Evolutionary conservation across 1,140 invertebrate genomes (phyloP), one percentile per base, ranked within the genome.

Genomic region (Saccostrea glomerata): DNA sequence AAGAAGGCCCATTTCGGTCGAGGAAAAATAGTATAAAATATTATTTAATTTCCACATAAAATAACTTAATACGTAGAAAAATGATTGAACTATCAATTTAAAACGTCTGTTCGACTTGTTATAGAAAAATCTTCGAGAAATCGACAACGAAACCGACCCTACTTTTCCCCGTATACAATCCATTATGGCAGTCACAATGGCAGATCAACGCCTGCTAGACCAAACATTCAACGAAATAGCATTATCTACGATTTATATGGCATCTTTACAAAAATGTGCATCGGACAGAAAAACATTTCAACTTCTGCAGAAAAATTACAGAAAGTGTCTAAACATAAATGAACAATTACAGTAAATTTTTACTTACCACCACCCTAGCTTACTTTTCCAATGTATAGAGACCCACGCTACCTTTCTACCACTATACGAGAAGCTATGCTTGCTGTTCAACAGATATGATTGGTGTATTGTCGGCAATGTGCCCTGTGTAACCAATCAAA

Each of bases 391-490:
- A 23, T 11, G 40, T 56, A 25, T 86, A 54, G 36, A 89, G 70
- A 89, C 91, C 91, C 90, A 92, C 92, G 92, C 92, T 91, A 92
- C 90, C 88, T 84, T 88, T 82, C 89, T 30, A 90, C 70, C 90
- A 86, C 88, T 82, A 89, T 88, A 87, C 85, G 85, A 73, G 77
- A 87, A 85, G 88, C 85, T 83, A 60, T 82, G 85, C 82, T 55
- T 25, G 70, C 70, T 87, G 88, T 89, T 25, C 13, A 84, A 63
- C 77, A 20, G 47, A 36, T 70, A 73, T 90, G 89, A 93, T 93
- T 93, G 93, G 93, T 87, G 77, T 86, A 47, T 89, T 88, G 85
- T 83, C 73, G 84, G 92, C 88, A 90, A 89, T 88, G 77, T 89
- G 88, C 90, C 89, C 84, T 87, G 83, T 85, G 82, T 47, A 85